Conservation (phyloP, 1,140 invertebrate genomes). For the Zaprionus camerounensis region DNA sequence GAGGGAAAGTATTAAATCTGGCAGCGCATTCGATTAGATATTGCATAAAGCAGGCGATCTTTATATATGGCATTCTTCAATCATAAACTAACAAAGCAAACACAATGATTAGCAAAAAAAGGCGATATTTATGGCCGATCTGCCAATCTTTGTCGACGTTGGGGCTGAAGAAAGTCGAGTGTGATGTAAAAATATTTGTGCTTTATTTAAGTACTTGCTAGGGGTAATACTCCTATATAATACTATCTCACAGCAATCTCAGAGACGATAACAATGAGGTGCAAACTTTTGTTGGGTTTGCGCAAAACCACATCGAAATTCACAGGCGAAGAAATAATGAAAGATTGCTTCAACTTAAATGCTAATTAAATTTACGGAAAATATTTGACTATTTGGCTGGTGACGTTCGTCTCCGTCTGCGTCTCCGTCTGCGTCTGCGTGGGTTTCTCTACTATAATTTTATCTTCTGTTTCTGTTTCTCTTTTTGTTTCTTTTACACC, state of each 20-base stretch:
- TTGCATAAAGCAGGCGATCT: constrained; percentile 15
- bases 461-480: constrained; percentile 2
- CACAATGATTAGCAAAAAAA: constrained; percentile 13
- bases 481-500: constrained; percentile 6
- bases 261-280: constrained; percentile 42
- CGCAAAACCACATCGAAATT: constrained; percentile 50
- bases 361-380: constrained; percentile 74
- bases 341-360: constrained; percentile 71
- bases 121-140: background rate
- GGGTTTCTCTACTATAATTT: constrained; percentile 34
- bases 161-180: background rate
- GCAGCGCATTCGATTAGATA: constrained; percentile 31
- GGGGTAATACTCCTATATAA: constrained; percentile 52
- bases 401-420: constrained; percentile 38
- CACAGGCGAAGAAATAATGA: constrained; percentile 52
- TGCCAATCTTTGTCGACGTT: background rate
- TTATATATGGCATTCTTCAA: constrained; percentile 22
- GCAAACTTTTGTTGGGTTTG: constrained; percentile 43
- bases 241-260: constrained; percentile 62
- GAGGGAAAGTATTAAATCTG: constrained; percentile 45
- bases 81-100: background rate
- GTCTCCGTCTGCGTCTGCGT: constrained; percentile 46
- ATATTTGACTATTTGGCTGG: constrained; percentile 58
- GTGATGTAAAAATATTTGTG: constrained; percentile 22
- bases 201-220: constrained; percentile 59